Percentiles rank a stretch among this genome's conserved stretches.
Conservation (phyloP, 1,140 invertebrate species). For the Doryteuthis pealeii region DNA sequence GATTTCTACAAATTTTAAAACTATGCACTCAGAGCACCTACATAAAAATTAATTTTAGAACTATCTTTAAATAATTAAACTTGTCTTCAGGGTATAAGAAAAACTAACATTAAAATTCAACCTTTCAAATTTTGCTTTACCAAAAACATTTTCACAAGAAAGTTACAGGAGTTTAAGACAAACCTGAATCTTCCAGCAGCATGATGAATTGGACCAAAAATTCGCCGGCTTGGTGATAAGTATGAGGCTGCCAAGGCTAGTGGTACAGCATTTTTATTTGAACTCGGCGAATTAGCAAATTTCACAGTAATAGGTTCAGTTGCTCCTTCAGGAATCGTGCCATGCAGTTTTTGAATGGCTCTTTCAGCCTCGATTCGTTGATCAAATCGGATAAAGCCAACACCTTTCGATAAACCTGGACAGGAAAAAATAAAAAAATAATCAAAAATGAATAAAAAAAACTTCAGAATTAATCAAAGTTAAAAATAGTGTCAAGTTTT, state of each 20-base stretch:
- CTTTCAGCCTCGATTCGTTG: conserved; percentile 95
- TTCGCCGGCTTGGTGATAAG: conserved; percentile 69
- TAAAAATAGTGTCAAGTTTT: background rate
- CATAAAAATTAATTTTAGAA: no score
- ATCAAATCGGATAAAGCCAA: conserved; percentile 99
- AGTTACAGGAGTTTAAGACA: background rate
- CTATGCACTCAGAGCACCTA: no score
- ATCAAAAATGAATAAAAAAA: no score
- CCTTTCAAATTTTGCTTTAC: no score
- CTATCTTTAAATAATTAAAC: no score
- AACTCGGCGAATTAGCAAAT: conserved; percentile 86
- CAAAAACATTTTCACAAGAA: no score
- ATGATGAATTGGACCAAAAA: conserved; percentile 90
- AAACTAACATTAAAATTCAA: no score
- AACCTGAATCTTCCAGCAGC: conserved; percentile 88
- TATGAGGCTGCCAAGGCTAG: conserved; percentile 76
- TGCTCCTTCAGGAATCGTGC: conserved; percentile 87
- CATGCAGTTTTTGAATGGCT: conserved; percentile 96
- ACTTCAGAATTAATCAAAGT: conserved; percentile 9
- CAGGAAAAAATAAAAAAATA: no score
- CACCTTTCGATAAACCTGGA: conserved; percentile 94
- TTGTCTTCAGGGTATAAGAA: no score
- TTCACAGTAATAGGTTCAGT: conserved; percentile 98
- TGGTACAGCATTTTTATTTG: conserved; percentile 54
- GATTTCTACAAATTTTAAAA: no score